phyloP scores from a whole-genome alignment of 2,113 vertebrate genomes.

The Protobothrops mucrosquamatus region DNA sequence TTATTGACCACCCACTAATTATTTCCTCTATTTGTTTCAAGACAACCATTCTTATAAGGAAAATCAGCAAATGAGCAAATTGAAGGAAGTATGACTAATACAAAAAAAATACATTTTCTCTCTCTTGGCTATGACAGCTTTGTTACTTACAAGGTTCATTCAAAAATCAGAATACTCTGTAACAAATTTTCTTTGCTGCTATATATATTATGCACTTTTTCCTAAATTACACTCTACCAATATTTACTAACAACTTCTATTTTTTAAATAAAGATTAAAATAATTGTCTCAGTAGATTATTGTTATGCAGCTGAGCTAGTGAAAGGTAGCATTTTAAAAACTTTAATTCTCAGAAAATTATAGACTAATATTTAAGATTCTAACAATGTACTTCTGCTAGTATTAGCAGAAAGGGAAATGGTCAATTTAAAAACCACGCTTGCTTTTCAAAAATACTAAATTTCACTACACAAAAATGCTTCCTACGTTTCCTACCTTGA shows the following conservation, averaged over 20 bases:
- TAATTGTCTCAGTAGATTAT: not conserved
- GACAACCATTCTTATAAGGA: not conserved
- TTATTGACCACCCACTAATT: conserved; percentile 10
- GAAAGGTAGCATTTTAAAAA: not conserved
- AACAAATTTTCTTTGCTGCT: not conserved
- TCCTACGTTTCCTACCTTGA: not conserved
- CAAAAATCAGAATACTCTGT: not conserved
- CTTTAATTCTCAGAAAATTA: not conserved
- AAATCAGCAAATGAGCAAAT: conserved; percentile 20
- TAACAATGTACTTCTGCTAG: not conserved
- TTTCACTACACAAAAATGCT: not conserved
- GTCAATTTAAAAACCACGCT: not conserved
- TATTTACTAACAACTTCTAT: not conserved
- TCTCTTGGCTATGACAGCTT: conserved; percentile 35
- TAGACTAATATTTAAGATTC: not conserved
- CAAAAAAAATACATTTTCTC: conserved; percentile 6
- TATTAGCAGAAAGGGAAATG: not conserved
- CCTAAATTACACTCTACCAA: not conserved
- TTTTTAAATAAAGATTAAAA: not conserved
- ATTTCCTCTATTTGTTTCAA: conserved; percentile 28
- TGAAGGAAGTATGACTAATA: conserved; percentile 34
- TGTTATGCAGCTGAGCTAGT: not conserved
- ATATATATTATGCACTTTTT: not conserved
- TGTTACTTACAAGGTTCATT: conserved; percentile 17
- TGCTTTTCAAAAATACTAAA: not conserved